Evolutionary conservation across 2,888 invertebrate species (phyloP), one percentile per base, ranked within the genome.

Genomic region (Salticus scenicus): DNA sequence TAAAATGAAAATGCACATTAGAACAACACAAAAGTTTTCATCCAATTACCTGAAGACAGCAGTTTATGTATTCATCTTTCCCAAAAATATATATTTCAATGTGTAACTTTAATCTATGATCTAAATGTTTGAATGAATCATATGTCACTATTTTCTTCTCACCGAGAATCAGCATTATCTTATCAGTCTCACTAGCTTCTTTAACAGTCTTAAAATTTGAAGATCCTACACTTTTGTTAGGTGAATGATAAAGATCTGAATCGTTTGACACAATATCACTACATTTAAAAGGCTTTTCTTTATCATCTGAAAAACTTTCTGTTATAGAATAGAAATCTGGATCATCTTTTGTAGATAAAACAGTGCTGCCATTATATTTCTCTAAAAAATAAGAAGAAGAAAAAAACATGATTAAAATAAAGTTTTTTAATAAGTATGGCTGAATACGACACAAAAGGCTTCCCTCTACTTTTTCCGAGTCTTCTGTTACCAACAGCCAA

Each of bases 41-140:
- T n/a, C n/a, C 20, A 12, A 63, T 77, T 72, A 86, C 87, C 70
- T 78, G 28, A 30, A 87, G 71, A 14, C 77, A 77, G 12, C 72
- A 78, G 33, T 76, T 37, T 14, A 87, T 31, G 20, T 76, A 41
- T 14, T 87, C 87, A 20, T 84, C 80, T 37, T 76, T 42, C 10
- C 47, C 76, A 47, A 87, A 84, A 2, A 87, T 28, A 69, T 72
- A 73, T 0, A 80, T 41, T 73, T 84, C 84, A 24, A 87, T 73
- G 31, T 87, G 73, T 24, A 87, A 66, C 47, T 84, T 83, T 0
- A 87, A 47, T 14, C 84, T 28, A 37, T 87, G 87, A 47, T 87
- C 77, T 8, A 84, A 66, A 30, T 84, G 66, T 14, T 41, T 42
- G 47, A 87, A 87, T 27, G 74, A 30, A 37, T 84, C 76, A 69